These are phyloP conservation scores for Drosophila rubida DNA, from an alignment of 2,888 invertebrate species.

Conservation along the genomic window DNA sequence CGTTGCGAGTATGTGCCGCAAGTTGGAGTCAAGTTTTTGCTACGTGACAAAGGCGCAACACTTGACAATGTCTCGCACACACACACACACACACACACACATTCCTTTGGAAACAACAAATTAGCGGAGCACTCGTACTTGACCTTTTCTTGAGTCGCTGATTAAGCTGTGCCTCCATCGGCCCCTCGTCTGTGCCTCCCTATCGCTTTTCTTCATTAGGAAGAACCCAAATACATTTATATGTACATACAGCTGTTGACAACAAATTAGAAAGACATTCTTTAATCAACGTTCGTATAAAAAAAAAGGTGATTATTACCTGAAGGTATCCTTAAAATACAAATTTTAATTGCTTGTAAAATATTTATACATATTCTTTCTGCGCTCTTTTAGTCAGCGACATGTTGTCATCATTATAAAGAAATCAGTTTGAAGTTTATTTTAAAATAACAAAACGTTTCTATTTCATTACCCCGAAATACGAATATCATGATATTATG, in stretches of 20 bases:
- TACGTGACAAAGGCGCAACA: slow-evolving; percentile 77
- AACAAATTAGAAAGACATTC: too few species aligned
- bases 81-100: slow-evolving; percentile 31
- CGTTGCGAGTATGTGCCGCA: slow-evolving; percentile 43
- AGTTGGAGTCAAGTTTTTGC: slow-evolving; percentile 71
- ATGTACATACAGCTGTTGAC: neutral
- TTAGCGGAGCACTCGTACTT: slow-evolving; percentile 72
- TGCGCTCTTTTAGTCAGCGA: too few species aligned
- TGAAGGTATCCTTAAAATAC: too few species aligned
- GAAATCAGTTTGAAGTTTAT: too few species aligned
- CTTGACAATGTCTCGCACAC: slow-evolving; percentile 64
- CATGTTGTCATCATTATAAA: too few species aligned
- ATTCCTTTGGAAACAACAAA: slow-evolving; percentile 62
- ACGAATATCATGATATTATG: too few species aligned
- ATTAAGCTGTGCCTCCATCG: slow-evolving; percentile 61
- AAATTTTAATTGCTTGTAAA: too few species aligned
- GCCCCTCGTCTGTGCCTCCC: slow-evolving; percentile 15
- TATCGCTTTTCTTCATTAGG: slow-evolving; percentile 41
- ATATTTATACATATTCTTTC: too few species aligned
- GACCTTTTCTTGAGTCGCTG: slow-evolving; percentile 69
- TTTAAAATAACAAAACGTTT: too few species aligned
- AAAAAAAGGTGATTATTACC: too few species aligned
- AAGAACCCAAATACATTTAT: slow-evolving; percentile 4
- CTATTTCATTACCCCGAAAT: too few species aligned
- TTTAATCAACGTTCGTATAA: too few species aligned